These are phyloP conservation scores for Syngnathus rostellatus DNA, from an alignment of 2,797 vertebrate genomes.

Conservation along the genomic window DNA sequence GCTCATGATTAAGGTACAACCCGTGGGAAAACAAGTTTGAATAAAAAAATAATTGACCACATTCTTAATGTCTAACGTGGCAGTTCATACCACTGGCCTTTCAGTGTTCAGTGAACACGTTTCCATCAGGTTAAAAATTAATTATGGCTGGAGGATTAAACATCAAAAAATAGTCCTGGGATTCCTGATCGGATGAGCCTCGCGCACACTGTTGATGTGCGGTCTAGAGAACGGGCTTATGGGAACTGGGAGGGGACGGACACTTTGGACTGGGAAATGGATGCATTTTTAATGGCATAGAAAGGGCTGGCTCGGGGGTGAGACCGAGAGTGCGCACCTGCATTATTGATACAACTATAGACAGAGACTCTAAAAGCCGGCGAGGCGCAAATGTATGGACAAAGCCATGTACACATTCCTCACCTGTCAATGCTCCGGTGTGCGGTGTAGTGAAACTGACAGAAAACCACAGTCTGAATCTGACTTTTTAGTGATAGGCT, in stretches of 20 bases:
- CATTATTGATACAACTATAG: slow-evolving; percentile 63
- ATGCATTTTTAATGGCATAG: slow-evolving; percentile 66
- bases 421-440: slow-evolving; percentile 48
- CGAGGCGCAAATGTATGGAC: slow-evolving; percentile 23
- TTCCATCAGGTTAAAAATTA: slow-evolving; percentile 18
- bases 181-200: slow-evolving; percentile 15
- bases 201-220: slow-evolving; percentile 11
- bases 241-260: slow-evolving; percentile 50
- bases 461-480: neutral
- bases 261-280: slow-evolving; percentile 42
- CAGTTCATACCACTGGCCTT: neutral
- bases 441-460: neutral
- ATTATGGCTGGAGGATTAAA: slow-evolving; percentile 1
- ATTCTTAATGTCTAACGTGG: neutral
- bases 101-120: neutral
- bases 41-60: neutral
- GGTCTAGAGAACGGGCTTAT: slow-evolving; percentile 19
- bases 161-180: slow-evolving; percentile 11
- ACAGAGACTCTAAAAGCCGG: slow-evolving; percentile 54
- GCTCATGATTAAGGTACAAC: neutral
- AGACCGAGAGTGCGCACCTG: slow-evolving; percentile 50
- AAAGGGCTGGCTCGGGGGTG: slow-evolving; percentile 45
- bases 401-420: slow-evolving; percentile 13
- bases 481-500: neutral
- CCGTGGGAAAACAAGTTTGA: neutral